phyloP scores from a whole-genome alignment of 64 coral and sea anemone species.

The Anthopleura sola region DNA sequence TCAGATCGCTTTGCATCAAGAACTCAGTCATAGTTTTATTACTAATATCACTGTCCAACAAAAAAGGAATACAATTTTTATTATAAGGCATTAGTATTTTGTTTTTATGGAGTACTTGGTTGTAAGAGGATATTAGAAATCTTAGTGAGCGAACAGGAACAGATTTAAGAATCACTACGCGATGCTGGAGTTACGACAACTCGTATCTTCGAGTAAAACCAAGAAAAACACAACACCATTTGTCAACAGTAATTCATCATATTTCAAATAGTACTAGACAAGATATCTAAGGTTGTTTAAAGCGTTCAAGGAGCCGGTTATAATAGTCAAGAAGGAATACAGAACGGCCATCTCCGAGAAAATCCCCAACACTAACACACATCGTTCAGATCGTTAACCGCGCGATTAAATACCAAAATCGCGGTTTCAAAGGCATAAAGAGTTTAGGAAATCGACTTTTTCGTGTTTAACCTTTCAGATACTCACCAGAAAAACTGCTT shows the following conservation, averaged over 20 bases:
- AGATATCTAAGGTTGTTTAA: neutral
- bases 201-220: neutral
- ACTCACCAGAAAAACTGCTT: neutral
- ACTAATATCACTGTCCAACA: neutral
- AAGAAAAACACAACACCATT: neutral
- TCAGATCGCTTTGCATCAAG: neutral
- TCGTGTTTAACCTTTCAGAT: neutral
- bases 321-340: neutral
- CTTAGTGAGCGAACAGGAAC: too few relatives aligned
- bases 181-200: too few relatives aligned
- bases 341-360: neutral
- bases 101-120: neutral
- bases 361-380: neutral
- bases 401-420: neutral
- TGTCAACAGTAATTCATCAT: neutral
- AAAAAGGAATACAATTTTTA: neutral
- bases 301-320: neutral
- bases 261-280: neutral
- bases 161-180: too few relatives aligned
- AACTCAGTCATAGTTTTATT: neutral
- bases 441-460: neutral
- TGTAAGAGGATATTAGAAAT: neutral
- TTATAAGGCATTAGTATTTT: neutral
- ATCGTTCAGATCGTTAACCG: constrained; percentile 1
- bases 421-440: neutral